Conservation (phyloP, 1,140 invertebrate genomes). For the Brachionus asplanchnoidis region DNA sequence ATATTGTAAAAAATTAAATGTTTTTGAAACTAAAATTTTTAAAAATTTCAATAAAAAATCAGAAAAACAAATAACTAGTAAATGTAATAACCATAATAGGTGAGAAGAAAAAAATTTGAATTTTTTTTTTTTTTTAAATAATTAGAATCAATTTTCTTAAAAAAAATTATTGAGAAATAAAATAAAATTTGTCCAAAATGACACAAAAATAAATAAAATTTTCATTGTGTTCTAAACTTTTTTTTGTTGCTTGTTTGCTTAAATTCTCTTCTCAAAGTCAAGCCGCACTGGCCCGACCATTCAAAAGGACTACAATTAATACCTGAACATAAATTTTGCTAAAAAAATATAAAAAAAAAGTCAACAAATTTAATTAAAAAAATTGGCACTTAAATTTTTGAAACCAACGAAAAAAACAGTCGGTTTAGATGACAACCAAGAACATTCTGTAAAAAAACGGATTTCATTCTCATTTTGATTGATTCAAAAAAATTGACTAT, state of each 20-base stretch:
- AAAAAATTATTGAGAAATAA: not conserved
- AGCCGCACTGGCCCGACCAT: not conserved
- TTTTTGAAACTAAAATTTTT: conserved; percentile 4
- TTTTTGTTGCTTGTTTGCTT: not conserved
- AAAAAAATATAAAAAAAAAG: conserved; percentile 4
- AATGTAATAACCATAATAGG: not conserved
- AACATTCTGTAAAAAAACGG: not conserved
- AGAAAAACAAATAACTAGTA: not conserved
- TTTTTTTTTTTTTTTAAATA: not conserved
- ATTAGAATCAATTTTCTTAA: not conserved
- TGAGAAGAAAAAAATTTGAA: not conserved
- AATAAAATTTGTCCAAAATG: conserved; percentile 13
- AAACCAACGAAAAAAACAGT: not conserved
- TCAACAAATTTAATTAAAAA: not conserved
- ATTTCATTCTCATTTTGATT: conserved; percentile 21
- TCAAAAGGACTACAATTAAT: not conserved
- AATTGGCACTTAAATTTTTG: not conserved
- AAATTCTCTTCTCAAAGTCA: not conserved
- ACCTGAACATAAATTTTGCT: conserved; percentile 20
- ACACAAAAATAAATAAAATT: conserved; percentile 21
- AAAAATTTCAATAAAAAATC: not conserved
- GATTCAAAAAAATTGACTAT: conserved; percentile 22
- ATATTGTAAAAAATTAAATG: conserved; percentile 25
- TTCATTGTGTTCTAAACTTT: not conserved
- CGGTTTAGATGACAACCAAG: not conserved